Conservation (phyloP, 2,113 vertebrate species). For the Rhipidura dahli region DNA sequence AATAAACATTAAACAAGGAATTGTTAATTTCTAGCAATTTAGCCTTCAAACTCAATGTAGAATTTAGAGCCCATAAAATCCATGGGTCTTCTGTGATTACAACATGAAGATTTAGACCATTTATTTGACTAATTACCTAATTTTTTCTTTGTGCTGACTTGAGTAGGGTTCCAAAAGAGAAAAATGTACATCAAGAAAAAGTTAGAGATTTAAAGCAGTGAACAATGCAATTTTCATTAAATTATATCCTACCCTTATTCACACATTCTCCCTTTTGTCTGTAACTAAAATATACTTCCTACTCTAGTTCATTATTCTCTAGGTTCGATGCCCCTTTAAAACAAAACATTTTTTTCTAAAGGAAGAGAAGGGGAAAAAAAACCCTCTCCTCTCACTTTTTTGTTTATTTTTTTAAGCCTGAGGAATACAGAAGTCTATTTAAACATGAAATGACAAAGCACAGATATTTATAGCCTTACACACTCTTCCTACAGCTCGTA, state of each 20-base stretch:
- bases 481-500: not conserved
- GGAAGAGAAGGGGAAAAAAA: not conserved
- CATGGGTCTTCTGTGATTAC: not conserved
- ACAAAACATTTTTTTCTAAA: not conserved
- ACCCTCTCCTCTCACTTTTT: accelerated
- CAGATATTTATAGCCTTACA: not conserved
- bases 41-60: not conserved
- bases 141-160: not conserved
- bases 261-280: not conserved
- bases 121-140: not conserved
- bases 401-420: not conserved
- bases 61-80: not conserved
- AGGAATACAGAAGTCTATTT: not conserved
- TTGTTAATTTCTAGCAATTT: not conserved
- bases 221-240: not conserved
- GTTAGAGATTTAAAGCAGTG: not conserved
- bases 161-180: not conserved
- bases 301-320: not conserved
- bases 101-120: not conserved
- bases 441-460: not conserved
- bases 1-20: not conserved
- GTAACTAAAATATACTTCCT: not conserved
- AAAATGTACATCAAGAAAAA: not conserved
- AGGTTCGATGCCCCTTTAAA: not conserved
- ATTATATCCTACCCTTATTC: not conserved